Conservation (phyloP, 2,888 invertebrate species). For the Himalopsyche kuldschensis region DNA sequence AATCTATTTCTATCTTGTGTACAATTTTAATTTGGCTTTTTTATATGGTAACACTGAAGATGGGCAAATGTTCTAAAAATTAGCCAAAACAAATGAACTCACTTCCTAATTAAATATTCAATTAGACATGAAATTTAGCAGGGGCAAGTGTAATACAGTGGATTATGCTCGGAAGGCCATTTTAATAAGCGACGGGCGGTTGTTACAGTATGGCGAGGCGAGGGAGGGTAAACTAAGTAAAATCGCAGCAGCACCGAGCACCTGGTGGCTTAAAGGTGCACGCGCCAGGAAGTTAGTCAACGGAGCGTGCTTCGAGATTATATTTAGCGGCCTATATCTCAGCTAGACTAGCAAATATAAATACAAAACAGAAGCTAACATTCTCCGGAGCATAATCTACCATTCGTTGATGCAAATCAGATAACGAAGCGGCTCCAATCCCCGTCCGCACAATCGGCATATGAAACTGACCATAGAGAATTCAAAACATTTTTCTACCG, state of each 20-base stretch:
- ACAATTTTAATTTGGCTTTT: too few relatives aligned
- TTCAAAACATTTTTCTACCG: too few relatives aligned
- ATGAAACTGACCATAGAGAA: not conserved
- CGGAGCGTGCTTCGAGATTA: slow-evolving; percentile 16
- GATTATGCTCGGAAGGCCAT: not conserved
- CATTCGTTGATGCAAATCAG: slow-evolving; percentile 16
- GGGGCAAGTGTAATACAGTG: not conserved
- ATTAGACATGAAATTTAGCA: not conserved
- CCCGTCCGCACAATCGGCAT: not conserved
- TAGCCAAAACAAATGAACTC: not conserved
- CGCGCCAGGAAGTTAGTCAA: slow-evolving; percentile 18
- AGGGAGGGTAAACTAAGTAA: not conserved
- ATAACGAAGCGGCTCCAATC: not conserved
- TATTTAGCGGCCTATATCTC: slow-evolving; percentile 33
- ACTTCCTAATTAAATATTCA: not conserved
- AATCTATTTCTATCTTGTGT: too few relatives aligned
- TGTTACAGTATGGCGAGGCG: not conserved
- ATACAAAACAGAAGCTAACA: slow-evolving; percentile 20
- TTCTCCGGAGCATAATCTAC: slow-evolving; percentile 13
- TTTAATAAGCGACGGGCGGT: not conserved
- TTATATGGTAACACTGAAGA: too few relatives aligned
- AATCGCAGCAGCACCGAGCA: slow-evolving; percentile 1
- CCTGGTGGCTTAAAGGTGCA: slow-evolving; percentile 22
- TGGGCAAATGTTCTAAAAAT: not conserved
- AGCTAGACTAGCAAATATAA: slow-evolving; percentile 21